Percentiles rank a stretch among this genome's conserved stretches.
phyloP scores from a whole-genome alignment of 2,113 vertebrate species.

The Gobiocypris rarus region DNA sequence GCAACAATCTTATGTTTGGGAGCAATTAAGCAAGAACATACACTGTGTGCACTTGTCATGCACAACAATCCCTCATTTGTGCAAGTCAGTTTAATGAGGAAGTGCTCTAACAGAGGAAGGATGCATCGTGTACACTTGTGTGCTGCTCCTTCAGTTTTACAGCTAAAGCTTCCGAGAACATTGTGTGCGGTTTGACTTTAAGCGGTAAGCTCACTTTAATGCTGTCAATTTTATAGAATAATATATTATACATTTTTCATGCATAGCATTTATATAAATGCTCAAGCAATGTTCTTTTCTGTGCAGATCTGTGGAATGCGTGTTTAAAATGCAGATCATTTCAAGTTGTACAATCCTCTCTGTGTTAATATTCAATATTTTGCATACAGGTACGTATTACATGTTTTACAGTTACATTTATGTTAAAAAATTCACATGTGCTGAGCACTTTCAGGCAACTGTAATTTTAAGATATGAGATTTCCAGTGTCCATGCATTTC shows the following conservation, averaged over 20 bases:
- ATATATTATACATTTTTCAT: too few species aligned
- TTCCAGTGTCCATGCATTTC: background rate
- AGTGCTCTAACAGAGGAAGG: background rate
- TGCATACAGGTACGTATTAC: background rate
- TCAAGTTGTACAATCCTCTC: background rate
- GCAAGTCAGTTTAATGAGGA: background rate
- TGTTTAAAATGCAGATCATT: background rate
- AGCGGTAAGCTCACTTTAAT: background rate
- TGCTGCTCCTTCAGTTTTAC: background rate
- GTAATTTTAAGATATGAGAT: background rate
- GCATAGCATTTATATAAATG: too few species aligned
- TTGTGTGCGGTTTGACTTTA: background rate
- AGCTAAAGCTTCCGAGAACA: background rate
- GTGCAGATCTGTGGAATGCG: slow-evolving; percentile 14
- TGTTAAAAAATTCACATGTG: background rate
- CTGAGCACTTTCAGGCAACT: too few species aligned
- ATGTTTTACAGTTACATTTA: background rate
- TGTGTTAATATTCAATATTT: background rate
- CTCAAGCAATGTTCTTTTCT: background rate
- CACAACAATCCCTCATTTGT: background rate
- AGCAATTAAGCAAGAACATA: too few species aligned
- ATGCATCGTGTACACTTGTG: background rate
- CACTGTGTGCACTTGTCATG: too few species aligned
- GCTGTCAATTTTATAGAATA: background rate
- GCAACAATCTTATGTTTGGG: too few species aligned